Conservation (phyloP, 2,888 invertebrate species). For the Sarcophaga variegata region DNA sequence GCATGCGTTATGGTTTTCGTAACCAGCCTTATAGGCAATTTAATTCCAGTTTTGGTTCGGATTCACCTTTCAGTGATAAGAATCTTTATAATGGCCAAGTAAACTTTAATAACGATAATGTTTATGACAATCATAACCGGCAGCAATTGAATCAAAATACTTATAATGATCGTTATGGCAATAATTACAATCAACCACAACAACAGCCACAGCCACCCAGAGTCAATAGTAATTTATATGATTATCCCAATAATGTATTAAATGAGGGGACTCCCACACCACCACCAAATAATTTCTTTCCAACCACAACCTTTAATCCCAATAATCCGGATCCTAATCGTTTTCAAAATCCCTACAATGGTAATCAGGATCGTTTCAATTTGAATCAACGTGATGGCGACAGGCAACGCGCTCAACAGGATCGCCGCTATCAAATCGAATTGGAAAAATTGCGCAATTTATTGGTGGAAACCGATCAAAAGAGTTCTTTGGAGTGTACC, state of each 20-base stretch:
- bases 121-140: conserved; percentile 66
- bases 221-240: conserved; percentile 50
- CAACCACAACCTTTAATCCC: conserved; percentile 70
- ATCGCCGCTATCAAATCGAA: conserved; percentile 79
- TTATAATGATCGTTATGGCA: background rate
- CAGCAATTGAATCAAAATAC: conserved; percentile 32
- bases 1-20: conserved; percentile 77
- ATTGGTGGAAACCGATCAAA: conserved; percentile 87
- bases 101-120: conserved; percentile 65
- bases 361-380: conserved; percentile 78
- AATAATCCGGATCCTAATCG: conserved; percentile 71
- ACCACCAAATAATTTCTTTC: conserved; percentile 28
- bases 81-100: conserved; percentile 71
- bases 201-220: conserved; percentile 28
- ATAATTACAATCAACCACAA: conserved; percentile 7
- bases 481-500: conserved; percentile 91
- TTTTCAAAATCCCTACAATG: conserved; percentile 75
- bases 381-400: conserved; percentile 78
- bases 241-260: conserved; percentile 44
- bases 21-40: conserved; percentile 70
- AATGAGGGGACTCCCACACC: conserved; percentile 44
- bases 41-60: conserved; percentile 74
- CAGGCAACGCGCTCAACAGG: conserved; percentile 83
- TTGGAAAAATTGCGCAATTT: conserved; percentile 82
- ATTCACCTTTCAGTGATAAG: conserved; percentile 78